These are phyloP conservation scores for Dichetophora obliterata DNA, from an alignment of 2,888 invertebrate genomes.

Conservation along the genomic window DNA sequence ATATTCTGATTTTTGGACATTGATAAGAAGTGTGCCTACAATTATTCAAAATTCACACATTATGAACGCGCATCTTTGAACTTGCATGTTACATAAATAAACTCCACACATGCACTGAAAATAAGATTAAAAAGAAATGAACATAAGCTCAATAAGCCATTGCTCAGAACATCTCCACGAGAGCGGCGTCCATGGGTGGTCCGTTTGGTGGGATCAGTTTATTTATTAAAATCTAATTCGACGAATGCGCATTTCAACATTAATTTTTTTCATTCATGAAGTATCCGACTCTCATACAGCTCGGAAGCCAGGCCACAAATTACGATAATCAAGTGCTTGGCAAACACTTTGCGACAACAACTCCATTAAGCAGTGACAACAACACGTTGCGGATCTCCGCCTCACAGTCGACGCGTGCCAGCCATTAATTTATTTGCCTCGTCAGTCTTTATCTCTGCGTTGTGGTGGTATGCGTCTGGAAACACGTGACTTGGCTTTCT, in stretches of 20 bases:
- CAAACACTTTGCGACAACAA: slow-evolving; percentile 39
- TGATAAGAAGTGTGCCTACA: slow-evolving; percentile 16
- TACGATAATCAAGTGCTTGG: slow-evolving; percentile 38
- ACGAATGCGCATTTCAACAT: slow-evolving; percentile 21
- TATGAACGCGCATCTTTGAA: background rate
- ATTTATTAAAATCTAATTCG: slow-evolving; percentile 10
- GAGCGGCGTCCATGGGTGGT: slow-evolving; percentile 34
- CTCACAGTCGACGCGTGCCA: slow-evolving; percentile 57
- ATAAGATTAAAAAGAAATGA: slow-evolving; percentile 15
- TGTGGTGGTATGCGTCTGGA: background rate
- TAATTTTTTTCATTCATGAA: background rate
- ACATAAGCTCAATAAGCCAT: slow-evolving; percentile 13
- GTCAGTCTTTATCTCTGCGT: slow-evolving; percentile 25
- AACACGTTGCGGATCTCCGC: background rate
- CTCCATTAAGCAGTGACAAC: slow-evolving; percentile 22
- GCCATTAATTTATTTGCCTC: slow-evolving; percentile 65
- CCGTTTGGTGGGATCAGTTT: slow-evolving; percentile 12
- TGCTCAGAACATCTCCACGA: slow-evolving; percentile 6
- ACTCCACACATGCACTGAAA: background rate
- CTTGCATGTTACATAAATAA: background rate
- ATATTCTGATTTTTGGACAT: background rate
- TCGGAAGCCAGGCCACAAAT: slow-evolving; percentile 29
- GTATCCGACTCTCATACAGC: background rate
- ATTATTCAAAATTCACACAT: slow-evolving; percentile 16
- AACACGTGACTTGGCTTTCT: slow-evolving; percentile 45